Evolutionary conservation across 2,888 invertebrate genomes (phyloP), one percentile per base, ranked within the genome.

Genomic region (Drosophila testacea): DNA sequence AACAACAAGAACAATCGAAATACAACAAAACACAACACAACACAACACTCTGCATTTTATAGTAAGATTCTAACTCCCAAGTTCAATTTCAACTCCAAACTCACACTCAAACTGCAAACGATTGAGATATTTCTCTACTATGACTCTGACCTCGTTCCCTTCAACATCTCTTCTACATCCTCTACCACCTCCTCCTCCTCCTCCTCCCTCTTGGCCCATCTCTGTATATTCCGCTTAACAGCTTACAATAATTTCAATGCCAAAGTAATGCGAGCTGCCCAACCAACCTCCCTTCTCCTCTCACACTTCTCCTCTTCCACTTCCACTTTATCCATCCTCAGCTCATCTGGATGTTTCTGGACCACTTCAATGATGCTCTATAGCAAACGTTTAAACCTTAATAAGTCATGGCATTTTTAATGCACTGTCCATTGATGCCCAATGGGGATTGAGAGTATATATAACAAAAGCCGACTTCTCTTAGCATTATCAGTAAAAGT

Each of bases 231-330:
- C 4, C 55, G 77, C 74, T 79, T 79, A 79, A 80, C 69, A 59
- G 81, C 81, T 81, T 75, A 80, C 79, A 77, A 79, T 79, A 75
- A 79, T 75, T 80, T 81, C 81, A 81, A 78, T 80, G 81, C 61
- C 75, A 79, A 65, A 47, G 50, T 46, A 69, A 73, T 56, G 54
- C 52, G 39, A 62, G 41, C 51, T 32, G 2, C 10, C 42, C 42
- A 5, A 0, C 28, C 46, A 5, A 5, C 1, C 30, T 30, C 30
- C 30, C 30, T 30, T 30, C 30, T 30, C 30, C 30, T 0, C 30
- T 30, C 7, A 0, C 30, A 5, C 30, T 30, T 1, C 30, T 1
- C 30, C 30, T 30, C 30, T 6, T 30, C 30, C 6, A 30, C 30
- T 30, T 30, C 30, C 6, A 30, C 30, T 30, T 6, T 30, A 4